These are phyloP conservation scores for Muntiacus muntjak DNA, from an alignment of 2,113 vertebrate species.

Conservation along the genomic window DNA sequence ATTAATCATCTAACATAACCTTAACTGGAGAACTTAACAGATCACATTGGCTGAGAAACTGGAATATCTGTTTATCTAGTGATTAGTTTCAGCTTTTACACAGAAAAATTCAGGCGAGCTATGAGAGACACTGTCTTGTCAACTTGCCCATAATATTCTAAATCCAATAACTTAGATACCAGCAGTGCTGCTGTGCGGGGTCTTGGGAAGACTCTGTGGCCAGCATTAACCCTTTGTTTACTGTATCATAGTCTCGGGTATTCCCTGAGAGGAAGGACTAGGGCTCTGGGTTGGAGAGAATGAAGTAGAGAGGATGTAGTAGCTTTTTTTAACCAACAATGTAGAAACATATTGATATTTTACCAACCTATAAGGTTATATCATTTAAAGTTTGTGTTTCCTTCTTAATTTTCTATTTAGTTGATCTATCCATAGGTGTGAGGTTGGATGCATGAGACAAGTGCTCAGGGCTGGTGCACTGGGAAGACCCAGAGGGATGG, in stretches of 20 bases:
- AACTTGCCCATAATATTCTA: not conserved
- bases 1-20: not conserved
- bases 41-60: not conserved
- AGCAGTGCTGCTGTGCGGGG: not conserved
- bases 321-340: not conserved
- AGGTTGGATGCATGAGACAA: too few species aligned
- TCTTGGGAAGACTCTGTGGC: not conserved
- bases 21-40: not conserved
- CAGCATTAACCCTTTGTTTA: not conserved
- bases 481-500: too few species aligned
- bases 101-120: not conserved
- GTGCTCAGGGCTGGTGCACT: too few species aligned
- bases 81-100: not conserved
- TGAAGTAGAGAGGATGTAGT: not conserved
- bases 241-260: not conserved
- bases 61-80: not conserved
- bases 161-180: not conserved
- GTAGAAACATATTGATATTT: not conserved
- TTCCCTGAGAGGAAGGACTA: not conserved
- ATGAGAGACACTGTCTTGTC: not conserved
- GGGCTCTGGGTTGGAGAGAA: not conserved
- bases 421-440: too few species aligned
- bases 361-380: not conserved
- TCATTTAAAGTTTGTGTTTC: not conserved
- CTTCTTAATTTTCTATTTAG: too few species aligned